Base-by-base conservation (phyloP, 64 coral and sea anemone genomes). In the Actinia equina region DNA sequence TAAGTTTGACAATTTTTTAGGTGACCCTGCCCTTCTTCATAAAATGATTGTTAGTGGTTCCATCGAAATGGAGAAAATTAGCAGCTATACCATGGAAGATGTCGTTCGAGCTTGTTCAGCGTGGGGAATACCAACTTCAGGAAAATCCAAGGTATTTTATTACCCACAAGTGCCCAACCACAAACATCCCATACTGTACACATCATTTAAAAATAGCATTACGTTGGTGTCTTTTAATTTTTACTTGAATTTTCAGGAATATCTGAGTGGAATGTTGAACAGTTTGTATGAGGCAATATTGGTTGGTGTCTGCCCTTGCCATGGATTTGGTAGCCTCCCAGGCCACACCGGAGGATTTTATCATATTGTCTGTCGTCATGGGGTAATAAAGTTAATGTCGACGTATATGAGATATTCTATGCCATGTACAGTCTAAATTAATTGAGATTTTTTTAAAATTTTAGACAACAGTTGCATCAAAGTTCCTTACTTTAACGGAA, bases 341-440 rank as follows among this genome's bases (percentile, higher is more conserved):
- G 82, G 82, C 18, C 27, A 59, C n/a, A 84, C 82, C 6, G 82
- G 82, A 15, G 82, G 82, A 16, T 84, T 84, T 37, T 84, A 84
- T 23, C 82, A 84, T n/a, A 20, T 84, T 54, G 82, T 84, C 5
- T 84, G 82, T 37, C 52, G 82, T 14, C 82, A 84, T 84, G 82
- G 82, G 82, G 82, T 84, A 84, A 58, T 18, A 62, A 63, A 37
- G 30, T 63, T 14, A 54, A 18, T 63, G 52, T 59, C 13, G 15
- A 17, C 23, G 19, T 37, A 37, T 37, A 37, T 37, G 19, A 71
- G 16, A 16, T 71, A 71, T 71, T 7, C 26, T 19, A n/a, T 71
- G 16, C 30, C 6, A 7, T n/a, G 26, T 11, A 19, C 16, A 19
- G 18, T 71, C 26, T 71, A 16, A 20, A 71, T 30, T 19, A n/a